Base-by-base conservation (phyloP, 2,113 vertebrate genomes). In the Periophthalmus modestus region DNA sequence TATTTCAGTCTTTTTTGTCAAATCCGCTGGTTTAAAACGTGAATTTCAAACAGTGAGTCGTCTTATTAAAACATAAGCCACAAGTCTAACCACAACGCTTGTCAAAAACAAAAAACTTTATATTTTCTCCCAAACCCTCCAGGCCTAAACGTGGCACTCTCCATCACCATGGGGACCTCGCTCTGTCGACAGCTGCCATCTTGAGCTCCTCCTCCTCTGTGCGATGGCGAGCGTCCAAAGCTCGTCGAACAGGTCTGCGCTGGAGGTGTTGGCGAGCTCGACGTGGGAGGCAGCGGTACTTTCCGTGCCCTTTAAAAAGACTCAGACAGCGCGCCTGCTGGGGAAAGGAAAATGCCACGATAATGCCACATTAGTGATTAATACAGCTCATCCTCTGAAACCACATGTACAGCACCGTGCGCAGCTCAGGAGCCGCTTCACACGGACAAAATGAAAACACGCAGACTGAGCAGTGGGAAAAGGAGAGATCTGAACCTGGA, bases 331-430 rank as follows among this genome's bases (percentile, higher is more conserved):
- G 55, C n/a, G 71, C 76, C 85, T 81, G 71, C 69, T 16, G 59
- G 82, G 78, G 82, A 77, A 68, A 65, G 62, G 66, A 72, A 85
- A 87, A 88, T 81, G 74, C 70, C 79, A 80, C 10, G 28, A 63
- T 84, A 84, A 86, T 75, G 83, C 69, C 87, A 84, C 75, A 79
- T 86, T 68, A 74, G 77, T 81, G 78, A 89, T 87, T 78, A 84
- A 91, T 85, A 85, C 79, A 74, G 57, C 63, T 59, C 58, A 55
- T 54, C 82, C 57, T 74, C 70, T 80, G 73, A 81, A 79, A 68
- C 52, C 73, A 70, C 73, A 78, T 66, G 67, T 78, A 81, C 83
- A 61, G 78, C 74, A 68, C 15, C 59, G 28, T 65, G 65, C 79
- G 77, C 77, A 73, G 59, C 43, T 72, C 59, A 70, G 69, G 71